Percentiles rank a stretch among this genome's conserved stretches.
Conservation (phyloP, 1,140 invertebrate genomes). For the Bactericera cockerelli region DNA sequence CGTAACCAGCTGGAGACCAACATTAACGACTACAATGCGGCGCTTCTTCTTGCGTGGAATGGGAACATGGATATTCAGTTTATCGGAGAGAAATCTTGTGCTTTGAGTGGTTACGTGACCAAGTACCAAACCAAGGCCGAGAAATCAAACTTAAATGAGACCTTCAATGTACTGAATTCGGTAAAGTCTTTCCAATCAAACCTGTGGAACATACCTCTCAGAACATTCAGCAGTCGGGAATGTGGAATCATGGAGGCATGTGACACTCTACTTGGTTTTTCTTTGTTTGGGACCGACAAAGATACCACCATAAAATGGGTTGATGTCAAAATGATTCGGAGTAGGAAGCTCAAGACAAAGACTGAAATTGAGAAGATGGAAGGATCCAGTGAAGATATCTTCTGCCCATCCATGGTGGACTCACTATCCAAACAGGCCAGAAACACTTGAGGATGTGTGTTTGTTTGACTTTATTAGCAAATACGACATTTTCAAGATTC, state of each 20-base stretch:
- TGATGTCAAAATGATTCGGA: slow-evolving; percentile 20
- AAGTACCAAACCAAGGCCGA: slow-evolving; percentile 22
- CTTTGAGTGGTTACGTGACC: slow-evolving; percentile 18
- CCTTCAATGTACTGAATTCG: slow-evolving; percentile 17
- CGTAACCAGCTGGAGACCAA: slow-evolving; percentile 19
- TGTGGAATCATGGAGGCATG: slow-evolving; percentile 20
- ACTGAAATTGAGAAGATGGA: slow-evolving; percentile 20
- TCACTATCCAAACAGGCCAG: slow-evolving; percentile 22
- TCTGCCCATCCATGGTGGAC: slow-evolving; percentile 20
- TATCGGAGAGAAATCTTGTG: slow-evolving; percentile 18
- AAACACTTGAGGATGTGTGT: slow-evolving; percentile 18
- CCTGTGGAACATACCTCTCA: slow-evolving; percentile 18
- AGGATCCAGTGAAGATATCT: slow-evolving; percentile 22
- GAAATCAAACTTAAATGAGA: slow-evolving; percentile 15
- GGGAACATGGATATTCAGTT: slow-evolving; percentile 23
- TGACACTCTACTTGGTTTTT: slow-evolving; percentile 18
- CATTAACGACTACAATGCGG: slow-evolving; percentile 20
- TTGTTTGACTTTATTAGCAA: slow-evolving; percentile 20
- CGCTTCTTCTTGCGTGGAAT: slow-evolving; percentile 20
- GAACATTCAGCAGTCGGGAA: slow-evolving; percentile 19
- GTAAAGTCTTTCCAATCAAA: slow-evolving; percentile 15
- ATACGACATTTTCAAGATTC: not conserved
- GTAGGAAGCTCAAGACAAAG: slow-evolving; percentile 17
- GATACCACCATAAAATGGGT: slow-evolving; percentile 22
- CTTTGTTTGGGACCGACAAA: slow-evolving; percentile 20